phyloP scores from a whole-genome alignment of 2,797 vertebrate species.

The Alfaro cultratus region DNA sequence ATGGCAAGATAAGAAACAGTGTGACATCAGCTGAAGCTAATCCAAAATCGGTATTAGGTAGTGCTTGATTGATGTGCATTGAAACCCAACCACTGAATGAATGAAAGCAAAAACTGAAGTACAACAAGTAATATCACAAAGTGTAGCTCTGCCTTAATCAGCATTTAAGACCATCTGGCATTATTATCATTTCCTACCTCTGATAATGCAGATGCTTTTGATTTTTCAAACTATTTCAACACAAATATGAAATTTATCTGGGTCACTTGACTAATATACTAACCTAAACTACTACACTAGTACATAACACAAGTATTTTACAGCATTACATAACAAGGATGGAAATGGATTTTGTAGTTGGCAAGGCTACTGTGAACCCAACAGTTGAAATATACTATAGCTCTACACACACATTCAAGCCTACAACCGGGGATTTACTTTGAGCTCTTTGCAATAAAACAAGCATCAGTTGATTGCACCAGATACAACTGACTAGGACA shows the following conservation, averaged over 20 bases:
- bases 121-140: neutral
- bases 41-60: neutral
- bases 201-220: neutral
- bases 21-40: neutral
- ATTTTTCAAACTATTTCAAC: neutral
- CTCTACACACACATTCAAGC: neutral
- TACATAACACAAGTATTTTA: neutral
- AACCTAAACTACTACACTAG: neutral
- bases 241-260: neutral
- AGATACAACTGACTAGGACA: constrained; percentile 11
- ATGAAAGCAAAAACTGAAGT: neutral
- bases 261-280: neutral
- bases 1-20: neutral
- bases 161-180: neutral
- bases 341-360: neutral
- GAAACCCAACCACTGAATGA: neutral
- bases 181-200: neutral
- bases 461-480: constrained; percentile 11
- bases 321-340: neutral
- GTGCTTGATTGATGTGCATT: neutral
- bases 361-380: neutral
- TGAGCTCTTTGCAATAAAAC: constrained; percentile 10
- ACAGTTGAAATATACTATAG: neutral
- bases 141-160: neutral
- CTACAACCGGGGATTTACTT: constrained; percentile 11